Evolutionary conservation across 2,797 vertebrate genomes (phyloP), one percentile per base, ranked within the genome.

Genomic region (Sebastes taczanowskii): DNA sequence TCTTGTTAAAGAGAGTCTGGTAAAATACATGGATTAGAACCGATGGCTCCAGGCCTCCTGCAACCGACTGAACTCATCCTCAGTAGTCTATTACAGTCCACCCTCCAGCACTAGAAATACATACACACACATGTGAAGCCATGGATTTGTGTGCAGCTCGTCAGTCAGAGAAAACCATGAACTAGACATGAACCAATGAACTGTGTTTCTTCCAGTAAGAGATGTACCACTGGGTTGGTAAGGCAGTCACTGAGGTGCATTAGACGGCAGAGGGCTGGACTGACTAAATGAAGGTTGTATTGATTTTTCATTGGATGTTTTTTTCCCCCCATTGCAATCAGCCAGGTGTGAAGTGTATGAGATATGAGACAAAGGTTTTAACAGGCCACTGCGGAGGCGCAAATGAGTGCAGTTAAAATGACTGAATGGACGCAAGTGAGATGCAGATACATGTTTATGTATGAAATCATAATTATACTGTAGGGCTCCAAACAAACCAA

Each of bases 101-200:
- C n/a, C 23, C 14, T 10, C 38, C 25, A 67, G 27, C 30, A n/a
- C 29, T 1, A n/a, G 25, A 63, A 82, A 71, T 38, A 38, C 13
- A 49, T 3, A 81, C 52, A 20, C 59, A 65, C 66, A 82, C 9
- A 16, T 53, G 20, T 53, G 49, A n/a, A 53, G 20, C 49, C 20
- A 22, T 9, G n/a, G 49, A 53, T 53, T 52, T 53, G 49, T 53
- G 29, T 35, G 34, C 38, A 80, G 63, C 35, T 71, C 46, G 55
- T 87, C 62, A 30, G 27, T 75, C 76, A 64, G 63, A 80, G 35
- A 25, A 66, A 64, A 58, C 72, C 27, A 35, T 42, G 71, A 81
- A 80, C 78, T 52, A 30, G 61, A 68, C 13, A 78, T 62, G 67
- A 89, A 84, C 73, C 71, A 35, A 22, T 34, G 59, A 56, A 66